Percentiles rank a stretch among this genome's conserved stretches.
Evolutionary conservation across 2,888 invertebrate genomes (phyloP).

Genomic region (Trypoxylon attenuatum): DNA sequence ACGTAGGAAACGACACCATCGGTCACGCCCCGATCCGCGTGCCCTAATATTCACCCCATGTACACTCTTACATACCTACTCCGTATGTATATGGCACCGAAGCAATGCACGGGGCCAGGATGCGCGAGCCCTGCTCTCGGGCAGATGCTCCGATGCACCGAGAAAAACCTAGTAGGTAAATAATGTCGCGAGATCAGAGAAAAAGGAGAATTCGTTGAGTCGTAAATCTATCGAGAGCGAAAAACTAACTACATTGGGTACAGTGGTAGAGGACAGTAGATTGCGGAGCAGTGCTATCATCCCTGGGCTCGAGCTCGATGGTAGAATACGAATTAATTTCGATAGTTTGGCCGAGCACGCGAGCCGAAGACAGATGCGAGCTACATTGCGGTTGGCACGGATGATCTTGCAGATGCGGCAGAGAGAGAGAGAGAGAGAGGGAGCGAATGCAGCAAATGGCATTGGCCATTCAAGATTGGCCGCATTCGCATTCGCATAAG

Average conservation of each 20-base stretch:
- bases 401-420: conserved; percentile 7
- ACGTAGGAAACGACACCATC: conserved; percentile 69
- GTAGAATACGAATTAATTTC: neutral
- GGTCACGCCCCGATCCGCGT: conserved; percentile 71
- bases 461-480: conserved; percentile 1
- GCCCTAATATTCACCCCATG: conserved; percentile 69
- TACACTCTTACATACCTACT: no score
- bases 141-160: conserved; percentile 58
- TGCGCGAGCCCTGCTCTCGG: conserved; percentile 50
- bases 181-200: neutral
- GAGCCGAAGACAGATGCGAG: conserved; percentile 39
- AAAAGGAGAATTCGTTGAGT: neutral
- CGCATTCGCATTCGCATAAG: neutral
- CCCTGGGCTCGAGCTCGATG: neutral
- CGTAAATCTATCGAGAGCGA: neutral
- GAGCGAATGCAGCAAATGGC: neutral
- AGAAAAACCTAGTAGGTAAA: neutral
- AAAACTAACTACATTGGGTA: neutral
- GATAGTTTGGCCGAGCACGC: neutral
- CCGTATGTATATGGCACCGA: no score
- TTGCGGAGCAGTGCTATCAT: no score
- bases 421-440: neutral
- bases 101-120: conserved; percentile 36
- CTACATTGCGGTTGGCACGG: conserved; percentile 34
- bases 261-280: no score